A percentile compares a stretch with the other conserved stretches of the same genome.
Conservation (phyloP, 2,113 vertebrate species). For the Andinoacara biseriatus region DNA sequence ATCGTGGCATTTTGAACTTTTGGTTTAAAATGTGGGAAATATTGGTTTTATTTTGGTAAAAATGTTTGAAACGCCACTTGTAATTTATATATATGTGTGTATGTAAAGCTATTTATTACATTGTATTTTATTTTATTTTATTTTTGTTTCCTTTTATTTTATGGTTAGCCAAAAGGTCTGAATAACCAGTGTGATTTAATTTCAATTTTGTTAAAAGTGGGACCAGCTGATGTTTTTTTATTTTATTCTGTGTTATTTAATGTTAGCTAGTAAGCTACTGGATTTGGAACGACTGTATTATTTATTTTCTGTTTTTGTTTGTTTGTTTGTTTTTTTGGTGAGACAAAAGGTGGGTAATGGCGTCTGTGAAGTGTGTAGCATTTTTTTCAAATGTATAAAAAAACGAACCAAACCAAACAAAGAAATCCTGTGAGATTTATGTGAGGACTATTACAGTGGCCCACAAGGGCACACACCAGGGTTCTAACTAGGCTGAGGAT, state of each 20-base stretch:
- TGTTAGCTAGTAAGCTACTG: no score
- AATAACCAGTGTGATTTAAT: not conserved
- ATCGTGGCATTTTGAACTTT: no score
- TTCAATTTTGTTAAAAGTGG: not conserved
- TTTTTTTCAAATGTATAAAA: accelerated
- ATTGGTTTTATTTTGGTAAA: no score
- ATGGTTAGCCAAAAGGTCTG: not conserved
- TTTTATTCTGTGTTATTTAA: not conserved
- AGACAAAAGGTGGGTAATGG: not conserved
- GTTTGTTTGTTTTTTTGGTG: no score
- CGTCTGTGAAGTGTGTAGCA: not conserved
- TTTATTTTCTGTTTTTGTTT: not conserved
- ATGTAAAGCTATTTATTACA: no score
- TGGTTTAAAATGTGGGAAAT: no score
- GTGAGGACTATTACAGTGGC: not conserved
- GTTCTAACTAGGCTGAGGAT: no score
- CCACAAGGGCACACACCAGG: not conserved
- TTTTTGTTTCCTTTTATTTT: not conserved
- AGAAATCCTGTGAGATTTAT: not conserved
- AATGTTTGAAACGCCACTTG: no score
- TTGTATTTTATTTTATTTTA: not conserved
- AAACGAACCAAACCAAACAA: not conserved
- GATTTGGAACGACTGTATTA: not conserved
- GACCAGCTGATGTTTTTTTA: not conserved
- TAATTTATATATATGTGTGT: no score